phyloP scores from a whole-genome alignment of 2,113 vertebrate species.

The Zootoca vivipara region DNA sequence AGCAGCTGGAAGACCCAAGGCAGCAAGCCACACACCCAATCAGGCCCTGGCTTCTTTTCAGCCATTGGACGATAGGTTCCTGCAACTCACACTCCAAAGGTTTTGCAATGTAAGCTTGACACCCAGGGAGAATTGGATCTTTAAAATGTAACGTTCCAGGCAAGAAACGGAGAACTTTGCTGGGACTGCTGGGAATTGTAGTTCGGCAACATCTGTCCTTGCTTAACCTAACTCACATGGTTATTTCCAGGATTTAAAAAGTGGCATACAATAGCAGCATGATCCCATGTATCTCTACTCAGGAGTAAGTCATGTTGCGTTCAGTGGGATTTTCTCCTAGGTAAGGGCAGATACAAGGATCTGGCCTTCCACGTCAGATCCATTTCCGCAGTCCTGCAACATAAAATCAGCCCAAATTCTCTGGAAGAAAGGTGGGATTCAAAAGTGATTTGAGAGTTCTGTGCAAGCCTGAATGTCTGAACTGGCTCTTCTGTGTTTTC shows the following conservation, averaged over 20 bases:
- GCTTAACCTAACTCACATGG: too few species aligned
- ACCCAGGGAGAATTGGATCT: too few species aligned
- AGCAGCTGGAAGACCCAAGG: neutral
- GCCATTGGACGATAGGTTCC: neutral
- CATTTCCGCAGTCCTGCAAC: neutral
- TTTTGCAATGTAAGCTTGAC: constrained; percentile 5
- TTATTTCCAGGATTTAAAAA: too few species aligned
- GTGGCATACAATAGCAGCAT: too few species aligned
- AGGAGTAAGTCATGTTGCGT: too few species aligned
- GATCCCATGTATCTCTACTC: too few species aligned
- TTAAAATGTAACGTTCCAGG: neutral
- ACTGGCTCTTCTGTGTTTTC: neutral
- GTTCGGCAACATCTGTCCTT: too few species aligned
- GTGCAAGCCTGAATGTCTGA: neutral
- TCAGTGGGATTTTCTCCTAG: too few species aligned
- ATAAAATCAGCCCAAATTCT: neutral
- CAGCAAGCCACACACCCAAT: neutral
- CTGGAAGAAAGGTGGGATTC: neutral
- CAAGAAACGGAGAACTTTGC: too few species aligned
- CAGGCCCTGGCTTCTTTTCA: neutral
- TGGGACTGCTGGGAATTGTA: too few species aligned
- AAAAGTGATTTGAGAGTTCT: neutral
- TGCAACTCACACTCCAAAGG: neutral
- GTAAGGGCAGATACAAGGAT: too few species aligned
- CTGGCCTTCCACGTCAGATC: too few species aligned